Evolutionary conservation across 2,888 invertebrate species (phyloP).

Genomic region (Melanchra persicariae): DNA sequence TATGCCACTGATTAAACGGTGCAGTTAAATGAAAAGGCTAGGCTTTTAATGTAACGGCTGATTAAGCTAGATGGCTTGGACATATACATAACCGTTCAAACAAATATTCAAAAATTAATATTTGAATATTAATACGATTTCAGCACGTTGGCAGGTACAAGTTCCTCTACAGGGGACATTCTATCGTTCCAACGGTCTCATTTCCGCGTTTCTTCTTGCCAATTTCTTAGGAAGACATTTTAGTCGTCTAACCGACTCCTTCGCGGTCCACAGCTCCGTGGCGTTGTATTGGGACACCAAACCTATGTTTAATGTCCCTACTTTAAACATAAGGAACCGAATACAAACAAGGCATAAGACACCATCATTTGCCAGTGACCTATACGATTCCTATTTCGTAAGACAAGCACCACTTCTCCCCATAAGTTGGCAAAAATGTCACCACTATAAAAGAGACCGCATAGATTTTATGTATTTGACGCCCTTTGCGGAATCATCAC

Average conservation of each 20-base stretch:
- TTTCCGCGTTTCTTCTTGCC: no score
- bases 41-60: no score
- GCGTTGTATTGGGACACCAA: no score
- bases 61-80: no score
- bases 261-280: not conserved
- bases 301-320: no score
- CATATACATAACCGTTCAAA: no score
- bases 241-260: not conserved
- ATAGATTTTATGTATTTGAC: constrained; percentile 78
- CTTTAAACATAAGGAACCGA: not conserved
- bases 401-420: constrained; percentile 38
- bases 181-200: not conserved
- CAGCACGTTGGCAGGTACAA: not conserved
- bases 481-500: constrained; percentile 80
- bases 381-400: constrained; percentile 42
- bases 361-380: constrained; percentile 19
- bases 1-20: no score
- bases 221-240: not conserved
- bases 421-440: constrained; percentile 77
- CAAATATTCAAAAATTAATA: no score
- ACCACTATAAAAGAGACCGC: constrained; percentile 76
- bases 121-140: no score
- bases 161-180: not conserved
- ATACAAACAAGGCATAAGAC: not conserved
- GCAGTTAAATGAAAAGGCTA: no score